Evolutionary conservation across 2,888 invertebrate genomes (phyloP).

Genomic region (Mayetiola destructor): DNA sequence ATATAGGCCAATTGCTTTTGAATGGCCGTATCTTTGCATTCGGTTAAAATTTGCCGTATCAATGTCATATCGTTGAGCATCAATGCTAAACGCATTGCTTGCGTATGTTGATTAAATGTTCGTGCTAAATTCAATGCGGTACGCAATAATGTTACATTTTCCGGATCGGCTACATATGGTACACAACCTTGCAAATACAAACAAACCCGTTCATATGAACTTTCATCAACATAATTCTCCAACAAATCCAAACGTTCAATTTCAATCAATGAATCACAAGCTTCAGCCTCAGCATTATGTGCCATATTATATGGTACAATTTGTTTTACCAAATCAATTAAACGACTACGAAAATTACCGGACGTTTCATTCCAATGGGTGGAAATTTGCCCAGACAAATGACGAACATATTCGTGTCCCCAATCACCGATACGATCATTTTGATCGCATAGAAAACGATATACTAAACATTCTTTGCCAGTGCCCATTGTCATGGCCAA

Average conservation of each 20-base stretch:
- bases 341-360: constrained; percentile 38
- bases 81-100: constrained; percentile 82
- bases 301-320: constrained; percentile 91
- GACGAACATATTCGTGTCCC: constrained; percentile 98
- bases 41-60: constrained; percentile 69
- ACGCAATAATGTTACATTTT: constrained; percentile 68
- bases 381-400: constrained; percentile 77
- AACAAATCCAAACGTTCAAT: constrained; percentile 81
- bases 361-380: constrained; percentile 59
- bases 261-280: constrained; percentile 96
- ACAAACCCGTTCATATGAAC: constrained; percentile 83
- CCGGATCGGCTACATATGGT: constrained; percentile 89
- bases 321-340: constrained; percentile 67
- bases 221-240: constrained; percentile 72
- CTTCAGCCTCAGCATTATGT: constrained; percentile 97
- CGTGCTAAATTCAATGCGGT: constrained; percentile 73
- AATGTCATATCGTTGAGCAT: constrained; percentile 69
- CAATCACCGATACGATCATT: constrained; percentile 85
- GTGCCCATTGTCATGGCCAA: constrained; percentile 85
- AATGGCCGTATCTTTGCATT: constrained; percentile 60
- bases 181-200: constrained; percentile 78
- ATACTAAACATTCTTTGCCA: constrained; percentile 75
- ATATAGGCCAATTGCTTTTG: constrained; percentile 94
- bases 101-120: constrained; percentile 75
- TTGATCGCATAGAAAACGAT: constrained; percentile 58